Conservation (phyloP, 92 coral and sea anemone genomes). For the Parazoanthus swiftii region DNA sequence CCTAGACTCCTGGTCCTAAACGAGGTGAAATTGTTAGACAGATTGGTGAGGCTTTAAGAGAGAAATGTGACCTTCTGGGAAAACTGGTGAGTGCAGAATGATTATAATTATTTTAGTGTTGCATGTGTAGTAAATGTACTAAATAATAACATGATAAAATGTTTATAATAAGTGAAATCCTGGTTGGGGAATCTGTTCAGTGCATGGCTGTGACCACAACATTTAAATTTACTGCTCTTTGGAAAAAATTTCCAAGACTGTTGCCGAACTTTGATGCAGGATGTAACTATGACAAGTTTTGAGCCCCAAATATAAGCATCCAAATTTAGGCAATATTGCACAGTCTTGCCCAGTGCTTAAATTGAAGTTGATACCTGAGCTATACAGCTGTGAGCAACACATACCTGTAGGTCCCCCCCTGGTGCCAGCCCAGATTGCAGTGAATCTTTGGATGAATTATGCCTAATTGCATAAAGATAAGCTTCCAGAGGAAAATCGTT, state of each 20-base stretch:
- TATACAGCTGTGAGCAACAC: neutral
- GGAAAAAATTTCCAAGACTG: neutral
- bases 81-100: slow-evolving; percentile 72
- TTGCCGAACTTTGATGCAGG: neutral
- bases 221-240: neutral
- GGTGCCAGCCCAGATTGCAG: neutral
- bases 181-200: neutral
- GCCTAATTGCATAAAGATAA: too few species aligned
- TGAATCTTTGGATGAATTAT: too few species aligned
- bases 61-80: slow-evolving; percentile 80
- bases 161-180: neutral
- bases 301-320: too few species aligned
- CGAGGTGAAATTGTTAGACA: slow-evolving; percentile 97
- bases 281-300: neutral
- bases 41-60: slow-evolving; percentile 90
- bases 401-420: too few species aligned
- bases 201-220: too few species aligned
- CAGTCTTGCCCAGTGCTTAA: too few species aligned
- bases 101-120: neutral
- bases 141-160: too few species aligned
- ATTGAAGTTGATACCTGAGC: neutral
- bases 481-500: too few species aligned
- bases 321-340: too few species aligned
- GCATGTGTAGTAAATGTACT: neutral
- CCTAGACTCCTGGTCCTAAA: slow-evolving; percentile 92